These are phyloP conservation scores for Anabacerthia variegaticeps DNA, from an alignment of 2,797 vertebrate genomes.

Conservation along the genomic window DNA sequence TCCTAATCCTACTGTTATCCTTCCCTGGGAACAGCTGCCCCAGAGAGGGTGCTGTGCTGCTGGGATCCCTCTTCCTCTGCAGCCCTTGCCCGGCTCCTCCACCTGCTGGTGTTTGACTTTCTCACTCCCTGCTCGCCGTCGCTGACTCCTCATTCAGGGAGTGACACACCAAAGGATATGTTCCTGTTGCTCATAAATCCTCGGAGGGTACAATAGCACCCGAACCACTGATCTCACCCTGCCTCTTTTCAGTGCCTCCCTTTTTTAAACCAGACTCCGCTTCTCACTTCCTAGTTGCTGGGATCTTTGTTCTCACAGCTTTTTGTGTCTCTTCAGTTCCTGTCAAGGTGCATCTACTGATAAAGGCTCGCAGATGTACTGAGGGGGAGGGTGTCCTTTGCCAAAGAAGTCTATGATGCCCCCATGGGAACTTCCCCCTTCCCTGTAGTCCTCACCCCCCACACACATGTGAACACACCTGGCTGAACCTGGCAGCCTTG, in stretches of 20 bases:
- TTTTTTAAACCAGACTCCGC: not conserved
- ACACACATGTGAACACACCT: accelerated
- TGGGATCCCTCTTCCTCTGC: not conserved
- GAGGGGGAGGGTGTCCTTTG: not conserved
- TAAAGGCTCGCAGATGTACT: not conserved
- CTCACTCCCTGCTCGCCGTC: not conserved
- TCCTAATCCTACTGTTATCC: accelerated
- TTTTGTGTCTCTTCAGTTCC: not conserved
- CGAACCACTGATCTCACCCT: not conserved
- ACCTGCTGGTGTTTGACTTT: constrained; percentile 19
- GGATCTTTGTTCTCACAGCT: constrained; percentile 8
- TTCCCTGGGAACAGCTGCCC: not conserved
- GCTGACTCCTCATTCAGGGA: not conserved
- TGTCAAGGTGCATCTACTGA: not conserved
- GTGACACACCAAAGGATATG: not conserved
- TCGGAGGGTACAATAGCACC: not conserved
- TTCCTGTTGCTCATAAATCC: constrained; percentile 30
- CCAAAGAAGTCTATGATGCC: not conserved
- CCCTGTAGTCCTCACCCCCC: accelerated
- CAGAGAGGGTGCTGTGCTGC: accelerated
- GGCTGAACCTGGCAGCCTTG: not conserved
- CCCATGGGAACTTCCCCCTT: not conserved
- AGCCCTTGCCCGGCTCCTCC: not conserved
- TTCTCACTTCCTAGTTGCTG: not conserved
- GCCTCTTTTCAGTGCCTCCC: not conserved